These are phyloP conservation scores for Tamandua tetradactyla DNA, from an alignment of 2,797 vertebrate species.

Conservation along the genomic window DNA sequence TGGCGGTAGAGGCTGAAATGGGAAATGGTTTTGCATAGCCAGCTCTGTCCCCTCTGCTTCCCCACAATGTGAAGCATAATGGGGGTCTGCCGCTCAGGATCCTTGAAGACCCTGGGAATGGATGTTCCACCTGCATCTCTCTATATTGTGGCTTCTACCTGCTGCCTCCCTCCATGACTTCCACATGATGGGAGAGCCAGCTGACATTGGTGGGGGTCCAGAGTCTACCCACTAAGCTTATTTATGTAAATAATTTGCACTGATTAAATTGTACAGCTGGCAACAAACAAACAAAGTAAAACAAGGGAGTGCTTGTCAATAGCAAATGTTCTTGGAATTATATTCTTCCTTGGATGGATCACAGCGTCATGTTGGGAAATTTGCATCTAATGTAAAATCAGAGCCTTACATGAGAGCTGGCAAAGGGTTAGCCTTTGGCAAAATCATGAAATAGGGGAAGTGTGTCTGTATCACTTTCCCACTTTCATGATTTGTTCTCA, in stretches of 20 bases:
- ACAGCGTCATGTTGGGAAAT: not conserved
- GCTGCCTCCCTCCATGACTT: not conserved
- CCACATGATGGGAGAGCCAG: conserved; percentile 26
- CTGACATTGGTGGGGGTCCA: not conserved
- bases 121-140: not conserved
- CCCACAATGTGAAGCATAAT: not conserved
- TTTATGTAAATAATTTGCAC: conserved; percentile 76
- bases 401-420: not conserved
- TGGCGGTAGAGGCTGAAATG: conserved; percentile 30
- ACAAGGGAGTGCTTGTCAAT: no score
- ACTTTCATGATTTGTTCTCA: not conserved
- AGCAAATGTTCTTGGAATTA: no score
- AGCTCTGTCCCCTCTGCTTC: not conserved
- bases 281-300: no score
- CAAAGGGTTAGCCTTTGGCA: not conserved
- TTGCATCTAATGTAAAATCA: not conserved
- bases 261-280: no score
- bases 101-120: no score
- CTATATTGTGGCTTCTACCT: not conserved
- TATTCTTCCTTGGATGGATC: no score
- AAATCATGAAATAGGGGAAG: not conserved
- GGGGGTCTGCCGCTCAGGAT: no score
- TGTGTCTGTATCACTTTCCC: not conserved
- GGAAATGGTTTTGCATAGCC: conserved; percentile 73
- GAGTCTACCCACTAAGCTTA: not conserved